These are phyloP conservation scores for Styela plicata DNA, from an alignment of 23 tunicate genomes.

Conservation along the genomic window DNA sequence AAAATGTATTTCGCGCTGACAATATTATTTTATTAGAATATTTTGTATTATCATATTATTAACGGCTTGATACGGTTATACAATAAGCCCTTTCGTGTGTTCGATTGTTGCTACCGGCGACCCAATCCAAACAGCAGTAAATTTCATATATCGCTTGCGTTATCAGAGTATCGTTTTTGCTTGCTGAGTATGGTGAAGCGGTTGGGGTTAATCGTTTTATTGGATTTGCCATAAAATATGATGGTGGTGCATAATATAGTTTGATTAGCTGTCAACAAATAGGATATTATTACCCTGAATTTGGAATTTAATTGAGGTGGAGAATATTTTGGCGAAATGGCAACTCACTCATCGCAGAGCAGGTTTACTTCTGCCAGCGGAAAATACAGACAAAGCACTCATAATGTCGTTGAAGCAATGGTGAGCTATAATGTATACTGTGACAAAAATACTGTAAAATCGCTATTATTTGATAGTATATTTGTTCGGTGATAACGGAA, in stretches of 20 bases:
- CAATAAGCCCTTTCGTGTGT: not conserved
- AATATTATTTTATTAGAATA: no score
- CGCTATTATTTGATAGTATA: no score
- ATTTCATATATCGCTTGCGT: not conserved
- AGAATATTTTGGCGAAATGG: conserved; percentile 9
- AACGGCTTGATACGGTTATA: not conserved
- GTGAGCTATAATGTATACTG: no score
- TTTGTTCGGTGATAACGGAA: no score
- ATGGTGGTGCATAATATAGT: no score
- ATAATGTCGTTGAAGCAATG: conserved; percentile 92
- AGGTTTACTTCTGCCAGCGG: conserved; percentile 35
- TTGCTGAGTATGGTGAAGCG: no score
- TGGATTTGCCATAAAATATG: no score
- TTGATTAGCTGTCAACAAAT: no score
- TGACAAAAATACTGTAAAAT: no score
- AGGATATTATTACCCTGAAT: not conserved
- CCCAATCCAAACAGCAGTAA: not conserved
- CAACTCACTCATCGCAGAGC: conserved; percentile 13
- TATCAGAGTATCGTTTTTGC: not conserved
- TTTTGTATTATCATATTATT: no score
- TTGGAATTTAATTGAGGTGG: not conserved
- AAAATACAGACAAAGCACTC: conserved; percentile 91
- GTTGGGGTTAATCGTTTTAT: no score
- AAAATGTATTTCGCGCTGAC: no score
- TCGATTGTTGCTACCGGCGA: not conserved